These are phyloP conservation scores for Paedocypris micromegethes DNA, from an alignment of 2,797 vertebrate genomes.

Conservation along the genomic window DNA sequence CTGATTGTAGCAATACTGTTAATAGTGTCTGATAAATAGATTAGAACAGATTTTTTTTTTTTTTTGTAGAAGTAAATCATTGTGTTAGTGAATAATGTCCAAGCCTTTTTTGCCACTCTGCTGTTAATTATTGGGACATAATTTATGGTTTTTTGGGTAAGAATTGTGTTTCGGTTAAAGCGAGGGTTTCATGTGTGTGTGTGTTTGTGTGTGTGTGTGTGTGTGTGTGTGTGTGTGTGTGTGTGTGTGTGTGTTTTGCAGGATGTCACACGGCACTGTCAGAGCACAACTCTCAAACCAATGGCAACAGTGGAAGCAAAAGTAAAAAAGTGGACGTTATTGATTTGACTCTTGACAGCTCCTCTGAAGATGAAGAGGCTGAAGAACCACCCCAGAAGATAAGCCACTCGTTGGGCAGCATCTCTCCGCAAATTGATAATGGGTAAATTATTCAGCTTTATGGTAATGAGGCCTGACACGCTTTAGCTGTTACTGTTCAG, in stretches of 20 bases:
- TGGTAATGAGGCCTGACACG: too few species aligned
- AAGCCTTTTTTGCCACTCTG: too few species aligned
- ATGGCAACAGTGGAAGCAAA: constrained; percentile 50
- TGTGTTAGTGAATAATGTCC: too few species aligned
- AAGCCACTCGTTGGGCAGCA: constrained; percentile 83
- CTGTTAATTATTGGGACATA: too few species aligned
- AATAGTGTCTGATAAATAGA: too few species aligned
- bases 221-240: neutral
- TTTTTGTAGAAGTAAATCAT: too few species aligned
- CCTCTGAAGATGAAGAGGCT: constrained; percentile 89
- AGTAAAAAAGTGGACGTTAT: constrained; percentile 93
- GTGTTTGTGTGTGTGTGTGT: constrained; percentile 1
- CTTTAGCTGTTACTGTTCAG: too few species aligned
- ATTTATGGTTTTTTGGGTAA: too few species aligned
- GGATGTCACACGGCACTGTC: constrained; percentile 76
- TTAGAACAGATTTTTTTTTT: too few species aligned
- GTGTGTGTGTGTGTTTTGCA: constrained; percentile 6
- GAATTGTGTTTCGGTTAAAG: neutral
- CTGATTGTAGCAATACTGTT: too few species aligned
- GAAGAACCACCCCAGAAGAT: constrained; percentile 86
- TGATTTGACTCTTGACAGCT: constrained; percentile 93
- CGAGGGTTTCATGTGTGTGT: neutral
- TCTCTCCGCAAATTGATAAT: constrained; percentile 84
- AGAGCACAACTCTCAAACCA: constrained; percentile 74
- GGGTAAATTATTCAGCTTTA: constrained; percentile 68